phyloP scores from a whole-genome alignment of 2,113 vertebrate genomes.

The Cebidichthys violaceus region DNA sequence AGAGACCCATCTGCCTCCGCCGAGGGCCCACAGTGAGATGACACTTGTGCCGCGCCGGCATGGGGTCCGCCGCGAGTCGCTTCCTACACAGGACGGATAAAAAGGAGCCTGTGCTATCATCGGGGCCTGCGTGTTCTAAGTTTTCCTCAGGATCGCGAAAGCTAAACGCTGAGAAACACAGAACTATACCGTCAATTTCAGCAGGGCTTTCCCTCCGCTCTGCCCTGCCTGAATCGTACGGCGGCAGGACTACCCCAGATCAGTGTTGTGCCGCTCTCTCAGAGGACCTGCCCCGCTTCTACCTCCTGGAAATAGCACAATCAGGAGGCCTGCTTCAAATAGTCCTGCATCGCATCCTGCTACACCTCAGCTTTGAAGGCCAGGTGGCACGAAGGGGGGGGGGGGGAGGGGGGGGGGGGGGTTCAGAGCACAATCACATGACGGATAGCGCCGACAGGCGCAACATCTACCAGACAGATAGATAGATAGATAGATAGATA shows the following conservation, averaged over 20 bases:
- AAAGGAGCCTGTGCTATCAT: constrained; percentile 1
- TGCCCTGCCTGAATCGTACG: constrained; percentile 3
- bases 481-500: too few relatives aligned
- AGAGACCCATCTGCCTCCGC: constrained; percentile 64
- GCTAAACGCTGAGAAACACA: constrained; percentile 37
- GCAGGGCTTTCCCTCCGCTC: constrained; percentile 48
- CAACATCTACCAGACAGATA: too few relatives aligned
- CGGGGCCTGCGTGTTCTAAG: not conserved
- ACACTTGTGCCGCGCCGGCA: constrained; percentile 50
- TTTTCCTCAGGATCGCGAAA: constrained; percentile 1
- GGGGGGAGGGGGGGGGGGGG: not conserved
- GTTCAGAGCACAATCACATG: constrained; percentile 48
- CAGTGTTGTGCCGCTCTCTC: constrained; percentile 68
- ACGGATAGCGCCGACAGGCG: constrained; percentile 58
- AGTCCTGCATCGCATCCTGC: constrained; percentile 51
- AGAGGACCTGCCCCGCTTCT: constrained; percentile 75
- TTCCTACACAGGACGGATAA: constrained; percentile 52
- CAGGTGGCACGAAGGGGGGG: constrained; percentile 18
- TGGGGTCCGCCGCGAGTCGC: constrained; percentile 60
- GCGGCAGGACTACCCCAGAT: constrained; percentile 56
- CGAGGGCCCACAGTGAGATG: constrained; percentile 52
- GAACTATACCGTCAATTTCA: constrained; percentile 4
- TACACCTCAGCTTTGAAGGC: constrained; percentile 43
- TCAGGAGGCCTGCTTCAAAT: constrained; percentile 76
- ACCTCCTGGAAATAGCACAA: constrained; percentile 80